Conservation (phyloP, 2,888 invertebrate species). For the Lypha dubia region DNA sequence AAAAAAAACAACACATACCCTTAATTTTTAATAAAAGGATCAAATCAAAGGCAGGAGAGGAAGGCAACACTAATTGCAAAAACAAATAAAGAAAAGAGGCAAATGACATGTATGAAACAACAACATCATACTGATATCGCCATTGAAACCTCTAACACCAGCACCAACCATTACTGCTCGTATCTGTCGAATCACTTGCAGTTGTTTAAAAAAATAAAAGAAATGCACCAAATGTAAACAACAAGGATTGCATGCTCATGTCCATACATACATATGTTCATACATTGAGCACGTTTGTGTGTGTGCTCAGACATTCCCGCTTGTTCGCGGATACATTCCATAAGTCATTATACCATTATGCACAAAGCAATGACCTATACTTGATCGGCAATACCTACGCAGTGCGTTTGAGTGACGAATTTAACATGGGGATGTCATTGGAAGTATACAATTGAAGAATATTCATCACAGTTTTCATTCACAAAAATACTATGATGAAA, state of each 20-base stretch:
- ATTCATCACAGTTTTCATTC: too few relatives aligned
- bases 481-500: too few relatives aligned
- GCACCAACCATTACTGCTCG: neutral
- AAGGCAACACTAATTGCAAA: slow-evolving; percentile 31
- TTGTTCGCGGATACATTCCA: too few relatives aligned
- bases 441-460: too few relatives aligned
- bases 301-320: too few relatives aligned
- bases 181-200: neutral
- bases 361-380: too few relatives aligned
- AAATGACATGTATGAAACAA: slow-evolving; percentile 48
- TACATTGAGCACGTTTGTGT: too few relatives aligned
- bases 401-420: too few relatives aligned
- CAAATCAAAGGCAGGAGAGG: slow-evolving; percentile 9
- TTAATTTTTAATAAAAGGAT: slow-evolving; percentile 37
- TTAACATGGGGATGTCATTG: too few relatives aligned
- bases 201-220: too few relatives aligned
- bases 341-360: too few relatives aligned
- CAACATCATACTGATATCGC: slow-evolving; percentile 12
- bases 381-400: too few relatives aligned
- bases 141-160: slow-evolving; percentile 14
- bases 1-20: neutral
- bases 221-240: slow-evolving; percentile 49
- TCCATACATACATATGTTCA: neutral
- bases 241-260: slow-evolving; percentile 43
- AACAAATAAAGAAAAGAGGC: neutral